These are phyloP conservation scores for Sander vitreus DNA, from an alignment of 2,113 vertebrate species.

Conservation along the genomic window DNA sequence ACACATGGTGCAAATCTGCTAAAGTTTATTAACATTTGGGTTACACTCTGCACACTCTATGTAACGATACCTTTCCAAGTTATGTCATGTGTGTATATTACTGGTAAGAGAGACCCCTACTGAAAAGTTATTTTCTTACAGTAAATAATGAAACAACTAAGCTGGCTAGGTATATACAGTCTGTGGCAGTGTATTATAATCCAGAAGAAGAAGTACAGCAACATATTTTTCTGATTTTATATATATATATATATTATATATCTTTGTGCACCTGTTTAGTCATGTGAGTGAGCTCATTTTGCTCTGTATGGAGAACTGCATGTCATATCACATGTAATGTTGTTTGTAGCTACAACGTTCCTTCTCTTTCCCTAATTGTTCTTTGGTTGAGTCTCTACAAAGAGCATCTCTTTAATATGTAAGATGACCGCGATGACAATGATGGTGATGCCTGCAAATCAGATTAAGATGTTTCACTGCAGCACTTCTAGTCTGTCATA, in stretches of 20 bases:
- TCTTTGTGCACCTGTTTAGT: background rate
- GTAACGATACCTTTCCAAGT: background rate
- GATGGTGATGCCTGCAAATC: too few relatives aligned
- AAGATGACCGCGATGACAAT: background rate
- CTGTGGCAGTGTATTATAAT: background rate
- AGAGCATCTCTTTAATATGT: background rate
- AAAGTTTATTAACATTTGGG: background rate
- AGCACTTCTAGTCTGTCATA: too few relatives aligned
- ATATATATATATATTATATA: too few relatives aligned
- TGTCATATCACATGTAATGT: background rate
- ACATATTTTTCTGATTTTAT: background rate
- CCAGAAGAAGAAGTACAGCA: background rate
- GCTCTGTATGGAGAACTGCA: background rate
- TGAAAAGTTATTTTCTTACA: conserved; percentile 1
- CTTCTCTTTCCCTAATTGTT: background rate
- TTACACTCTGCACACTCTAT: background rate
- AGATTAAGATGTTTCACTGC: too few relatives aligned
- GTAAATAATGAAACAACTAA: background rate
- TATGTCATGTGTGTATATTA: background rate
- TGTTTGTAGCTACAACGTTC: background rate
- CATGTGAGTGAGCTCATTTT: background rate
- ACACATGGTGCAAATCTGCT: conserved; percentile 7
- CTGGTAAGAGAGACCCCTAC: conserved; percentile 45
- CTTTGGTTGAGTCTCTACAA: background rate
- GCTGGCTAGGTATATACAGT: background rate